Evolutionary conservation across 2,888 invertebrate genomes (phyloP), one percentile per base, ranked within the genome.

Genomic region (Furcula furcula): DNA sequence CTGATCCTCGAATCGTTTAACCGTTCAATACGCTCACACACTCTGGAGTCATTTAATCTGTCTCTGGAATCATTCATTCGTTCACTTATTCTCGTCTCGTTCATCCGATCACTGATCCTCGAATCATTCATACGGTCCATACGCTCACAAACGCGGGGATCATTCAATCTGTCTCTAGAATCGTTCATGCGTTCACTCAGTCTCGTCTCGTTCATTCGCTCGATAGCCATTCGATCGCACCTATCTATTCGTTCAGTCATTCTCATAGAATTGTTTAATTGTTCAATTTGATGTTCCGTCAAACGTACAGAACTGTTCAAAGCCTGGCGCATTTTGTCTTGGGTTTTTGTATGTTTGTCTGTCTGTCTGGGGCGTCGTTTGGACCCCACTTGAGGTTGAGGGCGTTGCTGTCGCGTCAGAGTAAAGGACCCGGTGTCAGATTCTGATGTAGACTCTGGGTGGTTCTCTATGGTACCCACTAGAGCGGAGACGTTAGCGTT

Each of bases 391-490:
- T 87, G 87, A 0, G 86, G 85, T 31, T 86, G 86, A 0, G 84
- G 87, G 3, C 86, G 72, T 45, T 84, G 88, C 30, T 83, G 84
- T 5, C 88, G 66, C 1, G 86, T 83, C 0, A 86, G 55, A 0
- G 87, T 86, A 57, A 88, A 87, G 1, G 89, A 84, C 0, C 87
- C 85, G 0, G 82, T 82, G 59, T 88, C 88, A 0, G 88, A 87
- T 39, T 88, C 89, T 0, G 89, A 89, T 0, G 88, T 89, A 0
- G 89, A 87, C 22, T 89, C 89, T 0, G 85, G 85, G 21, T 89
- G 89, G 36, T 82, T 84, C 46, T 89, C 89, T 36, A 89, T 89
- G 10, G 89, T 89, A 0, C 89, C 89, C 0, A 89, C 88, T 2
- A 89, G 50, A 0, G 86, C 88, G 31, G 87, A 87, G 0, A 88